These are phyloP conservation scores for Misgurnus anguillicaudatus DNA, from an alignment of 2,113 vertebrate species.

Conservation along the genomic window DNA sequence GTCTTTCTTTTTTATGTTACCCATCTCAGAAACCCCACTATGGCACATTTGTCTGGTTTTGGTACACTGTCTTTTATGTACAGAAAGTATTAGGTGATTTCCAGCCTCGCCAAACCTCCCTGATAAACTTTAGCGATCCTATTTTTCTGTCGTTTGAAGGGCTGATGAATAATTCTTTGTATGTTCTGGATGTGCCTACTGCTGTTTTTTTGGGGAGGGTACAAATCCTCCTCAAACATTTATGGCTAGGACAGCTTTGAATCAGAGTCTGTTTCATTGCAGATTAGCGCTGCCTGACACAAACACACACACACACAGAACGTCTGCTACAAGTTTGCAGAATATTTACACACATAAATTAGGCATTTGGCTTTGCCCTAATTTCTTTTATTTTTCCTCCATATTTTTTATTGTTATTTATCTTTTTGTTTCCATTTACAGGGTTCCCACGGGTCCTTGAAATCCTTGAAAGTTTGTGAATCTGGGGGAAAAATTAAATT, in stretches of 20 bases:
- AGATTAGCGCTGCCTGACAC: conserved; percentile 48
- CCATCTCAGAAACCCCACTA: not conserved
- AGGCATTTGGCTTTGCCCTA: conserved; percentile 54
- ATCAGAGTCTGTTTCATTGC: conserved; percentile 53
- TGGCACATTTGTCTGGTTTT: not conserved
- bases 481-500: too few species aligned
- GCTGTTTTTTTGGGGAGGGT: not conserved
- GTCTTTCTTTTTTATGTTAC: not conserved
- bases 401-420: not conserved
- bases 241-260: conserved; percentile 44
- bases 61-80: not conserved
- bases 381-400: conserved; percentile 4
- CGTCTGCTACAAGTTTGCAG: conserved; percentile 37
- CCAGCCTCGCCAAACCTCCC: not conserved
- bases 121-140: not conserved
- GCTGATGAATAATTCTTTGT: conserved; percentile 28
- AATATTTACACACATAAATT: conserved; percentile 48
- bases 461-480: too few species aligned
- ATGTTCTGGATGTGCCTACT: not conserved
- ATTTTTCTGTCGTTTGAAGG: conserved; percentile 1
- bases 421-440: not conserved
- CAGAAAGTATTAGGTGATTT: not conserved
- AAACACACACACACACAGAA: conserved; percentile 8
- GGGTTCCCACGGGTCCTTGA: too few species aligned
- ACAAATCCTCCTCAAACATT: conserved; percentile 52